Base-by-base conservation (phyloP, 1,140 invertebrate species). In the Coenobita brevimanus region DNA sequence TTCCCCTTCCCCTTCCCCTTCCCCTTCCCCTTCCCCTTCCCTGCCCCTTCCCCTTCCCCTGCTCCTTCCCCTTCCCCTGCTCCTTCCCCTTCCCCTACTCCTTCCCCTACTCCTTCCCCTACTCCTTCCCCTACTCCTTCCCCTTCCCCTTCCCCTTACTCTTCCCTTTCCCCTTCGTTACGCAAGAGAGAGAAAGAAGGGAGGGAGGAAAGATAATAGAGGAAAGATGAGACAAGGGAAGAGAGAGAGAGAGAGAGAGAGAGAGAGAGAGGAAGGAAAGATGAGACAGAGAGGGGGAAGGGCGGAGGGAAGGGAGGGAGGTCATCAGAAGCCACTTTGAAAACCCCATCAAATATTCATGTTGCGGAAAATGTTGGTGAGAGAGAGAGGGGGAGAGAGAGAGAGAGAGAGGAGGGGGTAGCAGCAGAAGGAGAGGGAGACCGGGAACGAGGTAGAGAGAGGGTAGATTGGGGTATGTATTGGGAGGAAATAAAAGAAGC, bases 381-480 rank as follows among this genome's bases (percentile, higher is more conserved):
- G 33, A 27, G 69, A 73, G 33, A 36, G 69, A 73, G 69, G 33
- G 33, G 33, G 69, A 73, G 69, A 36, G 33, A 73, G 69, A 73
- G 69, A 36, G 33, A 38, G 69, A 33, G 69, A 73, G 24, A 50
- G 30, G 50, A 43, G 41, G 43, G 30, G 67, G 30, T 15, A 71
- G 67, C 21, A 30, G 30, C 13, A 33, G 67, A 71, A 2, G 6
- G 17, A 38, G 4, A n/a, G n/a, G 24, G 21, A 36, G 36, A 30
- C 27, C 24, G 4, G 21, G 36, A 73, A 21, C 21, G 21, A 73
- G 54, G 54, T 13, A n/a, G 13, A 57, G 54, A n/a, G n/a, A n/a
- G 54, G n/a, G 54, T 10, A 57, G 54, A n/a, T 13, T 10, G 54
- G n/a, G n/a, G 54, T 13, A 57, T 10, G n/a, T 13, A n/a, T 13